These are phyloP conservation scores for Melanogrammus aeglefinus DNA, from an alignment of 2,797 vertebrate species.

Conservation along the genomic window DNA sequence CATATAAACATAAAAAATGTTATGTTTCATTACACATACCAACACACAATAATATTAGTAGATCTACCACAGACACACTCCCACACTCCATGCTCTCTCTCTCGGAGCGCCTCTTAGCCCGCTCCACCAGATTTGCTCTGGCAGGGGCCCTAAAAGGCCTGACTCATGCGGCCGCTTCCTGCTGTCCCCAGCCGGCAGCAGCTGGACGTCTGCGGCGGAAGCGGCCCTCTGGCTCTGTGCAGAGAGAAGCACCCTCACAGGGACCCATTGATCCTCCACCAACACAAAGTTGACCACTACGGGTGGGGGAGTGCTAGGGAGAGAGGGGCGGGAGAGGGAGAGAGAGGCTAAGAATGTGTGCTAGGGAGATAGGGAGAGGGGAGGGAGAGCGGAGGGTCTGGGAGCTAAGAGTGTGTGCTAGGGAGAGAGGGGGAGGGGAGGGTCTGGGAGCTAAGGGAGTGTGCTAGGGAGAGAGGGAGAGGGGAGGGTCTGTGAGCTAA, in stretches of 20 bases:
- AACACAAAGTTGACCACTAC: not conserved
- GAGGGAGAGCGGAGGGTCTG: too few species aligned
- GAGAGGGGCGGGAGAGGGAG: too few species aligned
- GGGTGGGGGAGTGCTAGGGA: not conserved
- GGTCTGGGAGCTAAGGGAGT: not conserved
- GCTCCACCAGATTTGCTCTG: not conserved
- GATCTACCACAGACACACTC: not conserved
- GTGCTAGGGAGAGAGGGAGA: not conserved
- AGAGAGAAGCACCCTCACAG: not conserved
- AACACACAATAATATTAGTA: not conserved
- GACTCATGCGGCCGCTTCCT: not conserved
- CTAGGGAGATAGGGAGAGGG: too few species aligned
- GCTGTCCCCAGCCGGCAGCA: not conserved
- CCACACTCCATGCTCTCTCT: not conserved
- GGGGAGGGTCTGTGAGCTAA: not conserved
- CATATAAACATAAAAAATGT: too few species aligned
- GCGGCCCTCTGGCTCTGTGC: not conserved
- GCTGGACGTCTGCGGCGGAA: not conserved
- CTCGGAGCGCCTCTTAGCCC: not conserved
- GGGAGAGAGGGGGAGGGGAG: too few species aligned
- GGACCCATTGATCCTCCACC: not conserved
- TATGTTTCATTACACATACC: too few species aligned
- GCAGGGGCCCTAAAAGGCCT: constrained; percentile 3
- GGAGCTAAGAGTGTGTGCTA: not conserved
- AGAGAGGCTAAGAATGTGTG: too few species aligned